Evolutionary conservation across 1,140 invertebrate genomes (phyloP), one percentile per base, ranked within the genome.

Genomic region (Pseudomyrmex dendroicus): DNA sequence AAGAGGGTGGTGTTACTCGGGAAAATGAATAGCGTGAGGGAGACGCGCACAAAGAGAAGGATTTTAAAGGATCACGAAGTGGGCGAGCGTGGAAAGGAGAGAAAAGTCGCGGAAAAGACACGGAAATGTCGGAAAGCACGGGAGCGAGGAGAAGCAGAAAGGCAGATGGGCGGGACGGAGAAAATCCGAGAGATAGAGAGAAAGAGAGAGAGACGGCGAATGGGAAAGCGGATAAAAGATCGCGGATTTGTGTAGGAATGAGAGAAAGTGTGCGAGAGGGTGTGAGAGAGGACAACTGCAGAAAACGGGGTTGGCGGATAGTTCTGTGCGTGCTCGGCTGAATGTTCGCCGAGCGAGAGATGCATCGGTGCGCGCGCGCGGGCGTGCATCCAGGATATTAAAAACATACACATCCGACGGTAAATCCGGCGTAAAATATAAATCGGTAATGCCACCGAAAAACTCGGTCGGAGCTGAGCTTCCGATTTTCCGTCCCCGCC

Each of bases 381-480:
- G 48, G 50, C 22, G 15, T 57, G 74, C 63, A 78, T 80, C 76
- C 70, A 74, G 78, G 59, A 82, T 82, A 82, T 74, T 82, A 82
- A 82, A 82, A 82, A 74, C 61, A 74, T 74, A 82, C 78, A 82
- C 70, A 82, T 82, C 72, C 73, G 73, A 68, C 22, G 63, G 22
- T 67, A 84, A 84, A 84, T 84, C 82, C 74, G 73, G 82, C 62
- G 82, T 84, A 80, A 84, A 84, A 84, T 84, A 84, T 84, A 84
- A 84, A 84, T 78, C 82, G 73, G 54, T 68, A 84, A 84, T 84
- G 74, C 73, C 52, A 74, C 74, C 82, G 63, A 84, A 84, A 84
- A 84, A 84, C 73, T 84, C 82, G 73, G 73, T 80, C 73, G 63
- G 46, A 48, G 73, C 59, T 64, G 73, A 56, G 67, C 66, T 70